Conservation (phyloP, 2,888 invertebrate genomes). For the Perdita meconis region DNA sequence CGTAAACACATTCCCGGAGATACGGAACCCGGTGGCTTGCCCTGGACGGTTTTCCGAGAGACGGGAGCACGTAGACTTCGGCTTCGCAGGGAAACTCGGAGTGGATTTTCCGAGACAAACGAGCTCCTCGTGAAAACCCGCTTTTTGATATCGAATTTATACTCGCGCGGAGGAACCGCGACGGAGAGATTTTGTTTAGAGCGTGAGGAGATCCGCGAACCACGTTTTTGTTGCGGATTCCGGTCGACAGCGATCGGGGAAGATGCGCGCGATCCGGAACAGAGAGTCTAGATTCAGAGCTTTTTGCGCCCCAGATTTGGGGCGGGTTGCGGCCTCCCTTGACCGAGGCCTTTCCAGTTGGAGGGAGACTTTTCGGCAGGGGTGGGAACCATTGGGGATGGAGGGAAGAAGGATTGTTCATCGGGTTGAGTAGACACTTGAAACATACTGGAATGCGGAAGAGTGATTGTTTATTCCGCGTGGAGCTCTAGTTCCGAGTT, state of each 20-base stretch:
- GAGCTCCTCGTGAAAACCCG: not conserved
- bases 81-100: no score
- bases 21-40: constrained; percentile 23
- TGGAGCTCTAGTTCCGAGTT: not conserved
- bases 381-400: not conserved
- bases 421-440: constrained; percentile 4
- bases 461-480: not conserved
- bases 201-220: not conserved
- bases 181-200: not conserved
- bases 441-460: not conserved
- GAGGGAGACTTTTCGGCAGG: not conserved
- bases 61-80: constrained; percentile 17
- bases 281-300: not conserved
- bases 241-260: not conserved
- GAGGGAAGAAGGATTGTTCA: not conserved
- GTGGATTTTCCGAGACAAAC: constrained; percentile 49
- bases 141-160: constrained; percentile 42
- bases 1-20: constrained; percentile 61
- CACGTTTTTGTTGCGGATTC: constrained; percentile 7
- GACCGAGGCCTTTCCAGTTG: not conserved
- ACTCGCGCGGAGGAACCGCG: not conserved
- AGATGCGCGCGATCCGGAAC: not conserved
- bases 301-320: not conserved
- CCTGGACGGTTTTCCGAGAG: not conserved
- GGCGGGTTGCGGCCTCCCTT: not conserved